These are phyloP conservation scores for Siphonodentalium dalli DNA, from an alignment of 2,888 invertebrate genomes.

Conservation along the genomic window DNA sequence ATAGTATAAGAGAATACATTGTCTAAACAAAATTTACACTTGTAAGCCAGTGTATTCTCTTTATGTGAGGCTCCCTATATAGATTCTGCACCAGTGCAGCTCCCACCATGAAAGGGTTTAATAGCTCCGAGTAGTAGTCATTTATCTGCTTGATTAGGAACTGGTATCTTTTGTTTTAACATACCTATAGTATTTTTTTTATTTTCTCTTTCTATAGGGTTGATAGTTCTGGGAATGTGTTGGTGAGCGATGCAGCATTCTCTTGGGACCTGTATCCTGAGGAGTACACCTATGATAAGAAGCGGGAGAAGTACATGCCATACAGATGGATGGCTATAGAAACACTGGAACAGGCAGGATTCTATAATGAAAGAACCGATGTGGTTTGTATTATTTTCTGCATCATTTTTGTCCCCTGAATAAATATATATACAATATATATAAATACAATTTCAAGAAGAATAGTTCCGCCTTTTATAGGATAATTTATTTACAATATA, in stretches of 20 bases:
- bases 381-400: conserved; percentile 43
- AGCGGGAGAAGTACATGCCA: conserved; percentile 47
- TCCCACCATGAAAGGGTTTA: too few relatives aligned
- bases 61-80: too few relatives aligned
- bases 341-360: conserved; percentile 49
- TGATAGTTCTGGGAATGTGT: conserved; percentile 38
- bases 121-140: too few relatives aligned
- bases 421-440: too few relatives aligned
- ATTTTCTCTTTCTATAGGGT: conserved; percentile 52
- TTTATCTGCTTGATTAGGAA: background rate
- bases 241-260: conserved; percentile 39
- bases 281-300: conserved; percentile 30
- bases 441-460: too few relatives aligned
- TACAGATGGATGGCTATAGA: conserved; percentile 65
- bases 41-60: too few relatives aligned
- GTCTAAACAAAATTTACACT: too few relatives aligned
- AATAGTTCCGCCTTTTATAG: too few relatives aligned
- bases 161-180: too few relatives aligned
- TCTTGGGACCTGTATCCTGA: conserved; percentile 30
- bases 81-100: too few relatives aligned
- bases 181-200: background rate
- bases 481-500: too few relatives aligned
- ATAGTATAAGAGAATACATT: too few relatives aligned
- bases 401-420: background rate
- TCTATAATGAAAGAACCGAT: conserved; percentile 55